Evolutionary conservation across 2,888 invertebrate genomes (phyloP), one percentile per base, ranked within the genome.

Genomic region (Linnaemya vulpina): DNA sequence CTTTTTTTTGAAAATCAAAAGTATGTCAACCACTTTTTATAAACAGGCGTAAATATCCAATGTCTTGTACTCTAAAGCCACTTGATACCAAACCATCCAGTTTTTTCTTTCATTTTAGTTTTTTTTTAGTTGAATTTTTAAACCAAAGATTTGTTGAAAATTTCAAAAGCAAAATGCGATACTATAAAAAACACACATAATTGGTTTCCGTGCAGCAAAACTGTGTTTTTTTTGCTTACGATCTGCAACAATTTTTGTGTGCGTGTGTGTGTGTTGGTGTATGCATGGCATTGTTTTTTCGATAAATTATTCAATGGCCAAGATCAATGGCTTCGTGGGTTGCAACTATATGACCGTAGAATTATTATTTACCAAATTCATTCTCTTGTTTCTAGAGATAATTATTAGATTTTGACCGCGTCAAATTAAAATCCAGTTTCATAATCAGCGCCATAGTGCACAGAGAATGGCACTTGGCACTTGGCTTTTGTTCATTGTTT

Each of bases 1-100:
- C 9, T 35, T 7, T 38, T 3, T 38, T 60, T 70, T 68, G 20
- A 60, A 77, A 51, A 63, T 40, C 65, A 73, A 81, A 87, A 86
- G 86, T 87, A 70, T 87, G 87, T 87, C 87, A 87, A 86, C 86
- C 83, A 76, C 86, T 86, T 68, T 75, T 11, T 58, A 22, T 38
- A 43, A 71, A 65, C n/a, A 25, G 51, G 55, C 30, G 51, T 67
- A 58, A n/a, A 63, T 65, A 46, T 40, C 70, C 78, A 78, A 78
- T 71, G 78, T 53, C 49, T 53, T 73, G 13, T 40, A 30, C 1
- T 40, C n/a, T 73, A 77, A 68, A 63, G 67, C 70, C 46, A 70
- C 65, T 80, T 73, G 2, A 46, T 55, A 84, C 67, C 38, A 67
- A 84, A 74, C 53, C 49, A 46, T 83, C 84, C 78, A 79, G 86